Conservation (phyloP, 2,888 invertebrate genomes). For the Brachyptera risi region DNA sequence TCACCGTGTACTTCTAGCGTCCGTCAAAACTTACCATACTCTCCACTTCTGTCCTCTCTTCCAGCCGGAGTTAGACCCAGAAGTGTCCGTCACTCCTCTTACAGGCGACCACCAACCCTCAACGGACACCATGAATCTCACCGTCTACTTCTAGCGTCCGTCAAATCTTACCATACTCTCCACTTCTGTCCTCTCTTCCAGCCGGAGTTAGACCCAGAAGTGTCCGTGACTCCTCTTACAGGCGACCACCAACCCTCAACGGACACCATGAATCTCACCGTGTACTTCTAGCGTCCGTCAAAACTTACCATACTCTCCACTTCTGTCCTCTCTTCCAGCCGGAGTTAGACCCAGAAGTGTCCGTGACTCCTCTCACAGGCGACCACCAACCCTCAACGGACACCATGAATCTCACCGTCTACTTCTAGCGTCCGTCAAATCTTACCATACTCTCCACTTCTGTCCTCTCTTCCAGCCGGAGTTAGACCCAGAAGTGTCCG, state of each 20-base stretch:
- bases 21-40: too few relatives aligned
- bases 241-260: conserved; percentile 32
- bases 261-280: conserved; percentile 64
- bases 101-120: conserved; percentile 34
- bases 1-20: conserved; percentile 70
- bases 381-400: conserved; percentile 42
- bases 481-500: conserved; percentile 45
- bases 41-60: too few relatives aligned
- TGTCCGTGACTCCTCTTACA: conserved; percentile 44
- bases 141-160: conserved; percentile 73
- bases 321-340: too few relatives aligned
- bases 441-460: too few relatives aligned
- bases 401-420: conserved; percentile 66
- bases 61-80: conserved; percentile 44
- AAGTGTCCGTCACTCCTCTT: conserved; percentile 45
- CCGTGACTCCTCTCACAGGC: conserved; percentile 43
- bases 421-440: too few relatives aligned
- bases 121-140: conserved; percentile 60
- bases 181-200: too few relatives aligned
- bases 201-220: conserved; percentile 45
- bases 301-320: too few relatives aligned
- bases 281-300: too few relatives aligned
- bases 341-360: conserved; percentile 45
- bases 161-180: too few relatives aligned
- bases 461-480: conserved; percentile 41